A percentile compares a stretch with the other conserved stretches of the same genome.
Conservation (phyloP, 2,888 invertebrate species). For the Orthosia gothica region DNA sequence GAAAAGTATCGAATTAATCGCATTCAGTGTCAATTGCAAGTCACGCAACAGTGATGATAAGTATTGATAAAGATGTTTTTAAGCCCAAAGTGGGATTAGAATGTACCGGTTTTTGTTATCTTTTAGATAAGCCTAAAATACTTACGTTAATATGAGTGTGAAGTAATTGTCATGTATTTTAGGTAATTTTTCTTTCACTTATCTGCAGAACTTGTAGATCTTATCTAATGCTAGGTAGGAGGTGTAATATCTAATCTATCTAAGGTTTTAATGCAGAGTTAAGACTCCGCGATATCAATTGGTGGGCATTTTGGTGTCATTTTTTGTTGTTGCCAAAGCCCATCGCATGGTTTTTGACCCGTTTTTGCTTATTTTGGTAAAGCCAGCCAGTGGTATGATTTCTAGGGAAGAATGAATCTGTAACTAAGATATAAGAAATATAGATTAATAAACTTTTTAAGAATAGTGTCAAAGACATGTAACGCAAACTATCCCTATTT, state of each 20-base stretch:
- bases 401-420: too few species aligned
- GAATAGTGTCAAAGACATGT: too few species aligned
- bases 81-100: neutral
- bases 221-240: constrained; percentile 9
- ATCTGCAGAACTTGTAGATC: constrained; percentile 8
- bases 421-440: too few species aligned
- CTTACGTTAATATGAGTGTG: constrained; percentile 6
- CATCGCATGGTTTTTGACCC: too few species aligned
- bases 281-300: neutral
- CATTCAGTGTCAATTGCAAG: constrained; percentile 2
- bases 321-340: too few species aligned
- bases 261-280: constrained; percentile 1
- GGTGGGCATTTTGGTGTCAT: neutral
- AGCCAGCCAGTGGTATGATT: too few species aligned
- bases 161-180: constrained; percentile 14
- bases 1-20: too few species aligned
- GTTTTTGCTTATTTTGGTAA: too few species aligned
- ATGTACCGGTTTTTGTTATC: constrained; percentile 17
- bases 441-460: too few species aligned
- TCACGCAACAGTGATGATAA: neutral
- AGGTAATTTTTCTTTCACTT: constrained; percentile 10
- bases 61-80: constrained; percentile 18
- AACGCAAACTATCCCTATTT: too few species aligned
- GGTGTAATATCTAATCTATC: constrained; percentile 19
- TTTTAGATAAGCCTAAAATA: constrained; percentile 24